phyloP scores from a whole-genome alignment of 2,113 vertebrate genomes.

The Scortum barcoo region DNA sequence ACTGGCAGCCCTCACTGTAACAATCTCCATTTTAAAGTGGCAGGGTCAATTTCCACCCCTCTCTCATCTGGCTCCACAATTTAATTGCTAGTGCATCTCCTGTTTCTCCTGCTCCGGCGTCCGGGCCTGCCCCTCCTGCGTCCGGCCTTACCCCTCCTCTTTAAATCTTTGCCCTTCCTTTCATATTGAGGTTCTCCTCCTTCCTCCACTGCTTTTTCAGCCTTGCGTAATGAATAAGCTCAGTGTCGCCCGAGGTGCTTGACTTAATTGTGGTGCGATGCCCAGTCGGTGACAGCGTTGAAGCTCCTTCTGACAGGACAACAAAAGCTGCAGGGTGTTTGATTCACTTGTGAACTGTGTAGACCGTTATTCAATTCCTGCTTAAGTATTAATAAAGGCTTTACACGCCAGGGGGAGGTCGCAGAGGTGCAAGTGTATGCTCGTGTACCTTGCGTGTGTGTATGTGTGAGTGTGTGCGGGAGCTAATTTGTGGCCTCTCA shows the following conservation, averaged over 20 bases:
- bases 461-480: neutral
- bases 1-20: constrained; percentile 71
- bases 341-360: constrained; percentile 76
- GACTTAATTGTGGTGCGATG: constrained; percentile 61
- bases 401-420: constrained; percentile 72
- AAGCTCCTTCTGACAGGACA: constrained; percentile 64
- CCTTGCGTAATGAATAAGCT: constrained; percentile 36
- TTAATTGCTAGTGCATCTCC: constrained; percentile 77
- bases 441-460: constrained; percentile 47
- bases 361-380: constrained; percentile 81
- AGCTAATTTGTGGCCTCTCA: constrained; percentile 63
- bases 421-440: constrained; percentile 57
- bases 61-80: constrained; percentile 64
- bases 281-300: constrained; percentile 49
- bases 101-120: constrained; percentile 57
- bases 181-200: constrained; percentile 22
- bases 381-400: constrained; percentile 85
- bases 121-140: constrained; percentile 30
- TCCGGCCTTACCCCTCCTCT: constrained; percentile 25
- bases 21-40: constrained; percentile 77
- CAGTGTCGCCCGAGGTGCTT: constrained; percentile 35
- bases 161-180: constrained; percentile 54
- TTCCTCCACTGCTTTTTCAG: constrained; percentile 22
- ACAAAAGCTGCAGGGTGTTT: constrained; percentile 78
- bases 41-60: constrained; percentile 76